Evolutionary conservation across 2,888 invertebrate genomes (phyloP), one percentile per base, ranked within the genome.

Genomic region (Augiades crinisus): DNA sequence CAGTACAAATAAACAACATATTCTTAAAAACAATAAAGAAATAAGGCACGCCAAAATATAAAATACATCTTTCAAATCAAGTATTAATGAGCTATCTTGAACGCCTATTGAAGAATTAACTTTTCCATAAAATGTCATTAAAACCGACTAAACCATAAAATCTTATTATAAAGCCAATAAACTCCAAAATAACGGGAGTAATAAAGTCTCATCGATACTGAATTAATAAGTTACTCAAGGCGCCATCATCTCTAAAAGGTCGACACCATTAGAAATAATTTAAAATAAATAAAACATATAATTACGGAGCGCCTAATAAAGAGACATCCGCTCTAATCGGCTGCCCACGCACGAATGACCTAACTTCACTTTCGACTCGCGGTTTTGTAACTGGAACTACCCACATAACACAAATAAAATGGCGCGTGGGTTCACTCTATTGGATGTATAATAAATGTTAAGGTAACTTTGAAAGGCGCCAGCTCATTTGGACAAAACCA

Each of bases 261-360:
- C 10, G 24, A 36, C 17, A 5, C 8, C 8, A 27, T 36, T 27
- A 24, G 34, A 47, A 37, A 19, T 27, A 37, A 30, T 46, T 37
- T 38, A 31, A 1, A 31, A 47, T 22, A 47, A 46, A 47, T 54
- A 54, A 33, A 43, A 40, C 27, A 8, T 41, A 51, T 44, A 44
- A 52, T 47, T 47, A 10, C 31, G 10, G 8, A 31, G 30, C 38
- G 13, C 62, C 64, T 55, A 62, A 63, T 56, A 65, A 55, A 53
- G 54, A 60, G 56, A 68, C 65, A 62, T 64, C 61, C 50, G 59
- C 17, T 21, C 59, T 36, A 54, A 52, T 55, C 61, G 41, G 54
- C 62, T 72, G 66, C 74, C 77, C 66, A 72, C 75, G 67, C 72
- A 50, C 52, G 55, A 70, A 55, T 71, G 65, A 63, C 58, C 61